These are phyloP conservation scores for Trachelus iudaicus DNA, from an alignment of 2,888 invertebrate genomes.

Conservation along the genomic window DNA sequence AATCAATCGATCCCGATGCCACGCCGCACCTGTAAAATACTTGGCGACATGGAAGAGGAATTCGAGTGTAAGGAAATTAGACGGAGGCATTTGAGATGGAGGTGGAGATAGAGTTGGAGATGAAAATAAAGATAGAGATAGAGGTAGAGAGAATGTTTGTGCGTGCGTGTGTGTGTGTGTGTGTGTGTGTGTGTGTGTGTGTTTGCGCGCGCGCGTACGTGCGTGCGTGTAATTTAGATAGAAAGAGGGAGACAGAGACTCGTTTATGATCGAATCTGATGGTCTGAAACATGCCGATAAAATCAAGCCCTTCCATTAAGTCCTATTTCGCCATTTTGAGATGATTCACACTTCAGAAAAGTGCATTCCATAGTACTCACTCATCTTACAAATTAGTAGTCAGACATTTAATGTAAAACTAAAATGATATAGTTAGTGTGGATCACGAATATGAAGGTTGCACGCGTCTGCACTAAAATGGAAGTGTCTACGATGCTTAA, in stretches of 20 bases:
- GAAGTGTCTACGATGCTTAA: too few relatives aligned
- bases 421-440: constrained; percentile 14
- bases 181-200: too few relatives aligned
- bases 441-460: constrained; percentile 54
- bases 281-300: background rate
- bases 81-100: constrained; percentile 11
- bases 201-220: too few relatives aligned
- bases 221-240: background rate
- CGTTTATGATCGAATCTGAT: background rate
- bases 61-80: too few relatives aligned
- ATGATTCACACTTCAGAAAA: background rate
- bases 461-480: constrained; percentile 2
- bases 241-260: background rate
- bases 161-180: too few relatives aligned
- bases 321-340: background rate
- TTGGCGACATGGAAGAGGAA: constrained; percentile 52
- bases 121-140: too few relatives aligned
- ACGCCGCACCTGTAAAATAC: constrained; percentile 64
- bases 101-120: too few relatives aligned
- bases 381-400: constrained; percentile 15
- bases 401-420: constrained; percentile 8
- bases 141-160: too few relatives aligned
- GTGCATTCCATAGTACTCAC: background rate
- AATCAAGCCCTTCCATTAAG: background rate
- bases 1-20: constrained; percentile 49